Percentiles rank a stretch among this genome's conserved stretches.
Conservation (phyloP, 1,140 invertebrate genomes). For the Diprion similis region DNA sequence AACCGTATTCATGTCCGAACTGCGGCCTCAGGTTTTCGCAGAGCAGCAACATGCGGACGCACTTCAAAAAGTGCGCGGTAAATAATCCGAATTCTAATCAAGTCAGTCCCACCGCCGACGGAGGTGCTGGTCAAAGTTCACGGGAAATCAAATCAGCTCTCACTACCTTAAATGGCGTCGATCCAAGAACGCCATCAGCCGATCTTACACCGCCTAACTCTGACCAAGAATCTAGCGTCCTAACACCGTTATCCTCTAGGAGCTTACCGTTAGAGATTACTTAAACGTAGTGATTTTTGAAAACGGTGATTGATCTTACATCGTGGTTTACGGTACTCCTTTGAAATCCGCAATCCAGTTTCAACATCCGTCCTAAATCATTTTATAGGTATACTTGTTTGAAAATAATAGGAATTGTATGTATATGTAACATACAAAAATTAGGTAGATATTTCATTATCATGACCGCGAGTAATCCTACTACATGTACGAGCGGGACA, state of each 20-base stretch:
- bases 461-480: neutral
- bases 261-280: neutral
- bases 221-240: conserved; percentile 44
- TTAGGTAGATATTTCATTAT: neutral
- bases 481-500: neutral
- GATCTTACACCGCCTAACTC: conserved; percentile 47
- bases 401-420: no score
- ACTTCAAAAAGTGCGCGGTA: conserved; percentile 72
- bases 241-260: conserved; percentile 33
- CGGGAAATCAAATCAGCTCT: neutral
- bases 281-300: neutral
- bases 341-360: neutral
- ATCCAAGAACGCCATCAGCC: conserved; percentile 13
- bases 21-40: conserved; percentile 78
- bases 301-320: no score
- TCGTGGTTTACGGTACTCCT: neutral
- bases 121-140: neutral
- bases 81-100: conserved; percentile 29
- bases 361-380: neutral
- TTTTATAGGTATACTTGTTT: neutral
- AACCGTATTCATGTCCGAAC: conserved; percentile 77
- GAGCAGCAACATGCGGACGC: conserved; percentile 81
- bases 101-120: conserved; percentile 10
- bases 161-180: neutral
- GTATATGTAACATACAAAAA: neutral